Percentiles rank a stretch among this genome's conserved stretches.
These are phyloP conservation scores for Cladorhizidae sp. DNA, from an alignment of 37 sponge, comb jelly and placozoan species.

Conservation along the genomic window DNA sequence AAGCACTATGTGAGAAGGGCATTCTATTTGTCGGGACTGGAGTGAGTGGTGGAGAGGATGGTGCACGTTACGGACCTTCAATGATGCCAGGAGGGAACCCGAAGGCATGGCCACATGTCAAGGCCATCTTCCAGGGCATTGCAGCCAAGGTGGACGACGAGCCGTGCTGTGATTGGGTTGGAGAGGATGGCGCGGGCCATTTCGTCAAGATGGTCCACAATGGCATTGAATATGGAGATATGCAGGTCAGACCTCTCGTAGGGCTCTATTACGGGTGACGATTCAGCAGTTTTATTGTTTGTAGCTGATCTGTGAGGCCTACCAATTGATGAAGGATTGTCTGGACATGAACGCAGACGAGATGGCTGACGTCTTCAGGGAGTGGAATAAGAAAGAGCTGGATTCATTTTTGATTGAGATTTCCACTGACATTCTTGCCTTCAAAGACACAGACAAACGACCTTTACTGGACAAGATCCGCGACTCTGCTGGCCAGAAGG, in stretches of 20 bases:
- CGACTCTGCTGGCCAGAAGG: slow-evolving; percentile 97
- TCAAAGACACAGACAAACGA: slow-evolving; percentile 87
- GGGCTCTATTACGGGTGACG: background rate
- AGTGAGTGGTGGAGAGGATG: slow-evolving; percentile 98
- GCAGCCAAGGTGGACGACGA: slow-evolving; percentile 73
- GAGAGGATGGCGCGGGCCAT: slow-evolving; percentile 94
- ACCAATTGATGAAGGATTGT: slow-evolving; percentile 92
- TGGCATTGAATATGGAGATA: slow-evolving; percentile 99
- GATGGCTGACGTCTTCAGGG: slow-evolving; percentile 79
- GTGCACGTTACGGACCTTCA: slow-evolving; percentile 96
- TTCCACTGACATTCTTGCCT: slow-evolving; percentile 86
- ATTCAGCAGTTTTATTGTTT: background rate
- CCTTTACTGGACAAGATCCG: slow-evolving; percentile 94
- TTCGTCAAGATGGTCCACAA: slow-evolving; percentile 99
- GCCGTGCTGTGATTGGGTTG: slow-evolving; percentile 69
- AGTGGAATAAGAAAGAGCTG: slow-evolving; percentile 98
- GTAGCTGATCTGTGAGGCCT: slow-evolving; percentile 94
- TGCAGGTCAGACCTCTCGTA: slow-evolving; percentile 72
- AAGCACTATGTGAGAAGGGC: slow-evolving; percentile 73
- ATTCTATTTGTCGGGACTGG: slow-evolving; percentile 88
- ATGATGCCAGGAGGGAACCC: slow-evolving; percentile 95
- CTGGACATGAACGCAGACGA: slow-evolving; percentile 86
- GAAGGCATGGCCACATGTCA: slow-evolving; percentile 76
- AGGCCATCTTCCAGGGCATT: slow-evolving; percentile 71
- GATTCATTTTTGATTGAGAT: slow-evolving; percentile 98